Percentiles rank a stretch among this genome's conserved stretches.
Conservation (phyloP, 2,888 invertebrate species). For the Dyspetes luteomarginatus region DNA sequence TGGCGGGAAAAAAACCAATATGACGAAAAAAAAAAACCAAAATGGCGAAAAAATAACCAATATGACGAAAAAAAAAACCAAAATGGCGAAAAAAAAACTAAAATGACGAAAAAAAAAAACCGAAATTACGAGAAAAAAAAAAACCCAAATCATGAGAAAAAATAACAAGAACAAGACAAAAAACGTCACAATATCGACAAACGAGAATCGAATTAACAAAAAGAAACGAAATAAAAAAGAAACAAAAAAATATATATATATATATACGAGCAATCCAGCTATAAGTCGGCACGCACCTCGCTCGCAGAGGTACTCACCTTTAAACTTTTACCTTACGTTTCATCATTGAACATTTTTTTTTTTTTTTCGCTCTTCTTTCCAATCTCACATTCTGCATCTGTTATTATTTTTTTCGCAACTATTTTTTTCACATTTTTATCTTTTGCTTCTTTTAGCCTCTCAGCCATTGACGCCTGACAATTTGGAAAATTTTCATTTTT, state of each 20-base stretch:
- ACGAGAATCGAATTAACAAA: slow-evolving; percentile 48
- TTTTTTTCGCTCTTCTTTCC: slow-evolving; percentile 62
- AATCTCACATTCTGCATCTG: slow-evolving; percentile 56
- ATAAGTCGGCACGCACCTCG: slow-evolving; percentile 81
- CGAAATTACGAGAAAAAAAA: slow-evolving; percentile 27
- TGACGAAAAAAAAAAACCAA: slow-evolving; percentile 69
- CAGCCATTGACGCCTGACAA: neutral
- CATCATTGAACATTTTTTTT: slow-evolving; percentile 62
- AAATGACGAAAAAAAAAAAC: slow-evolving; percentile 59
- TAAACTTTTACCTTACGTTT: slow-evolving; percentile 75
- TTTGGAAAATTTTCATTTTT: slow-evolving; percentile 7
- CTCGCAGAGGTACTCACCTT: slow-evolving; percentile 82
- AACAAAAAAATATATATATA: slow-evolving; percentile 74
- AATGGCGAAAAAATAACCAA: slow-evolving; percentile 46
- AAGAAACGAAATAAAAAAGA: slow-evolving; percentile 36
- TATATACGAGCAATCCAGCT: slow-evolving; percentile 80
- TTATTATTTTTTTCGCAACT: slow-evolving; percentile 6
- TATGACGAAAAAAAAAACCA: slow-evolving; percentile 47
- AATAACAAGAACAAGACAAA: slow-evolving; percentile 24
- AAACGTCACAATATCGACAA: slow-evolving; percentile 48
- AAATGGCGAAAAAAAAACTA: slow-evolving; percentile 70
- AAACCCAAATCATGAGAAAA: slow-evolving; percentile 8
- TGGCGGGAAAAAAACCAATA: no score
- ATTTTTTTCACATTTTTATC: slow-evolving; percentile 12
- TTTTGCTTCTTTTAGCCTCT: neutral